phyloP scores from a whole-genome alignment of 2,888 invertebrate genomes.

The Alitta virens region DNA sequence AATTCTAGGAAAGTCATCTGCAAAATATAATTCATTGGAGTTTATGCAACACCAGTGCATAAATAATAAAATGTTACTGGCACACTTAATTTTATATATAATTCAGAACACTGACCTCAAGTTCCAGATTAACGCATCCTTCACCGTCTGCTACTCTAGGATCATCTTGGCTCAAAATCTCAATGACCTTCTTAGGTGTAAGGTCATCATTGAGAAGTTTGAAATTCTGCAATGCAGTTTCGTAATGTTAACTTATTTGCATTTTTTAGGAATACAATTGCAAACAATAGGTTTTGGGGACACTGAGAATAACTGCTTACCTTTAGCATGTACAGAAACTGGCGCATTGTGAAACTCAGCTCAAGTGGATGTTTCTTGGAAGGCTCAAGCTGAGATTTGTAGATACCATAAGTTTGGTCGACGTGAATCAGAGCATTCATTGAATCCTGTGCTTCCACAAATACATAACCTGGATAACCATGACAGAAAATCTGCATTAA shows the following conservation, averaged over 20 bases:
- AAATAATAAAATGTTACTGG: too few species aligned
- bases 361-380: constrained; percentile 28
- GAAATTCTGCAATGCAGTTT: constrained; percentile 48
- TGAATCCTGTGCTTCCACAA: constrained; percentile 45
- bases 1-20: constrained; percentile 58
- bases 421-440: constrained; percentile 51
- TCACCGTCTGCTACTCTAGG: constrained; percentile 50
- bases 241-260: background rate
- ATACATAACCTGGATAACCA: constrained; percentile 49
- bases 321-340: constrained; percentile 52
- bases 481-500: too few species aligned
- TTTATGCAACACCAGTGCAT: too few species aligned
- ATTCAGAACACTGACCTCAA: constrained; percentile 54
- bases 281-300: background rate
- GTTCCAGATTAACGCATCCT: constrained; percentile 52
- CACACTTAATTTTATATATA: too few species aligned
- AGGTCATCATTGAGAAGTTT: constrained; percentile 51
- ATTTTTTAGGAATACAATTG: too few species aligned
- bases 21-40: too few species aligned
- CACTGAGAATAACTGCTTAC: constrained; percentile 27
- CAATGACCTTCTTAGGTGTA: constrained; percentile 46
- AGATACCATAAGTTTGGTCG: constrained; percentile 51
- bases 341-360: constrained; percentile 50
- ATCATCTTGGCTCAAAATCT: constrained; percentile 49
- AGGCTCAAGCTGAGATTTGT: constrained; percentile 30